Percentiles rank a stretch among this genome's conserved stretches.
Conservation (phyloP, 1,140 invertebrate genomes). For the Sitobion miscanthi region DNA sequence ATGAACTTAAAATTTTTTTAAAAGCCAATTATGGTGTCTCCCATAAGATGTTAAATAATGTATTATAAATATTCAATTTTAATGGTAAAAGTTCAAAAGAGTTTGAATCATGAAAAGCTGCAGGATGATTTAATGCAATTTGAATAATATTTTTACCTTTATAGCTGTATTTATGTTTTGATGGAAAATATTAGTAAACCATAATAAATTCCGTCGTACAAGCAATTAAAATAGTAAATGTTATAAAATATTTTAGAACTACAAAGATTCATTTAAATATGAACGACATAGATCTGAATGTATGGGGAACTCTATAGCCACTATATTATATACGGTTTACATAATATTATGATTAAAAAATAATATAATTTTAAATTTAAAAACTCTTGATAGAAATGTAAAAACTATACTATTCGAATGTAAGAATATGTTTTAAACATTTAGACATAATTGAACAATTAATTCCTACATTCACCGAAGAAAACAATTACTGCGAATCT, state of each 20-base stretch:
- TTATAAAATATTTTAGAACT: not conserved
- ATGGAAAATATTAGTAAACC: not conserved
- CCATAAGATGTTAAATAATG: not conserved
- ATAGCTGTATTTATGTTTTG: not conserved
- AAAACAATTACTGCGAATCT: not conserved
- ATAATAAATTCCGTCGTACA: not conserved
- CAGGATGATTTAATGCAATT: not conserved
- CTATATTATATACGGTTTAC: not conserved
- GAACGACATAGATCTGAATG: not conserved
- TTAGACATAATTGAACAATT: not conserved
- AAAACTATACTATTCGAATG: not conserved
- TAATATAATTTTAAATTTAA: not conserved
- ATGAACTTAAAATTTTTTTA: not conserved
- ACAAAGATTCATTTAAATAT: not conserved
- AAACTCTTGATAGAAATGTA: not conserved
- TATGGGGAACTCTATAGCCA: not conserved
- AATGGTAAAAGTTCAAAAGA: not conserved
- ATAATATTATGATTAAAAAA: not conserved
- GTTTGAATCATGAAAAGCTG: not conserved
- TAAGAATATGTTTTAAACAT: not conserved
- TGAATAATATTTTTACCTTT: not conserved
- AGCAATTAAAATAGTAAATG: not conserved
- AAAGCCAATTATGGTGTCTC: not conserved
- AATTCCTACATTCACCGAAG: not conserved
- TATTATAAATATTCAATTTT: not conserved